Conservation (phyloP, 1,140 invertebrate genomes). For the Kradibia gibbosae region DNA sequence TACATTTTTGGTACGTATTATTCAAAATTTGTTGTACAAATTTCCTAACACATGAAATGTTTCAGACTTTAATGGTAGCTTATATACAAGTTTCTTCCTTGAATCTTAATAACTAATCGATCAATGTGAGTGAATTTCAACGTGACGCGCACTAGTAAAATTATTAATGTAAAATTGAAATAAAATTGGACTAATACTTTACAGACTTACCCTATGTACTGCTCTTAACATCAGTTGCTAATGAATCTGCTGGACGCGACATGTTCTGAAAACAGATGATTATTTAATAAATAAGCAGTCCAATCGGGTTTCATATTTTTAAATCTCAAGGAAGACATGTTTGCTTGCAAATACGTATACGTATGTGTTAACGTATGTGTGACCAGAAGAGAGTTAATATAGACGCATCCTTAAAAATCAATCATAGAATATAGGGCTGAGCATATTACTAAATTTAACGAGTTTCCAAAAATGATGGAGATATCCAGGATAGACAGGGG, state of each 20-base stretch:
- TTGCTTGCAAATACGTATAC: no score
- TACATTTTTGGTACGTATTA: conserved; percentile 64
- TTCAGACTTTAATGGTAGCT: conserved; percentile 54
- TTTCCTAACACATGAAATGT: conserved; percentile 66
- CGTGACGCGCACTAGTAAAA: background rate
- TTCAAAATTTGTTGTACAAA: conserved; percentile 62
- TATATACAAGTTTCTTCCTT: conserved; percentile 34
- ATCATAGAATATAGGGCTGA: no score
- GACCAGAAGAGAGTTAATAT: no score
- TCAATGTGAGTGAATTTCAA: background rate
- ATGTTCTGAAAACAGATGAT: conserved; percentile 33
- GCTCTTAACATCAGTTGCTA: conserved; percentile 47
- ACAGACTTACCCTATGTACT: conserved; percentile 46
- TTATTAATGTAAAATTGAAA: background rate
- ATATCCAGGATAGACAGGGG: no score
- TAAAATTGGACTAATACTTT: background rate
- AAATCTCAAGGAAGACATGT: no score
- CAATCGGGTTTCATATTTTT: no score
- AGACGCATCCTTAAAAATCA: no score
- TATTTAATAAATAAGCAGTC: background rate
- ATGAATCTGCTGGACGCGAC: conserved; percentile 44
- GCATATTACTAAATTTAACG: no score
- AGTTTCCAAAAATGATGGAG: no score
- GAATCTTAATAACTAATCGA: background rate
- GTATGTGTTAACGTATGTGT: no score